Evolutionary conservation across 1,140 invertebrate species (phyloP).

Genomic region (Archivesica marissinica): DNA sequence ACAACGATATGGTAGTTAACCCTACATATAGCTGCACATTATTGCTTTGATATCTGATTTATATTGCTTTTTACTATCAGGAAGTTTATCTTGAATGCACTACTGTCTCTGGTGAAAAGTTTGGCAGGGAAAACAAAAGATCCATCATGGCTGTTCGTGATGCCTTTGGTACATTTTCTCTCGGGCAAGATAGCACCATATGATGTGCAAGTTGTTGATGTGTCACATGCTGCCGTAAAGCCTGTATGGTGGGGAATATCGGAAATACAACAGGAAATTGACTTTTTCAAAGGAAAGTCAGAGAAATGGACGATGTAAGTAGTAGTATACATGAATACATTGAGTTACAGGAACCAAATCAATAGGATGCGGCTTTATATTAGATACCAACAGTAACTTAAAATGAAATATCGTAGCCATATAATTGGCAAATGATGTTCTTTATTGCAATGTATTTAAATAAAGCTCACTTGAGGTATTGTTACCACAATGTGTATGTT

Average conservation of each 20-base stretch:
- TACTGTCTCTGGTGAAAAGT: background rate
- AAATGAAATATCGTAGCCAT: too few relatives aligned
- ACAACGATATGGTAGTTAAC: too few relatives aligned
- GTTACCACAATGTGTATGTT: too few relatives aligned
- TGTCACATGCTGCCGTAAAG: background rate
- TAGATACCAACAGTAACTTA: too few relatives aligned
- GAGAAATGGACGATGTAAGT: slow-evolving; percentile 40
- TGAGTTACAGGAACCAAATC: too few relatives aligned
- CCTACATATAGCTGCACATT: background rate
- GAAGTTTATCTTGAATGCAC: background rate
- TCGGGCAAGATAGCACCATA: background rate
- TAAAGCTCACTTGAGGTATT: too few relatives aligned
- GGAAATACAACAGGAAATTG: background rate
- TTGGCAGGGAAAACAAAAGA: background rate
- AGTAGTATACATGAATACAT: background rate
- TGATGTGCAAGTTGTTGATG: background rate
- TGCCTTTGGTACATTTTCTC: slow-evolving; percentile 23
- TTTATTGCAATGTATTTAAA: too few relatives aligned
- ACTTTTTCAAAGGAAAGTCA: background rate
- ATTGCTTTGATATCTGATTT: background rate
- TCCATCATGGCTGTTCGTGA: slow-evolving; percentile 30
- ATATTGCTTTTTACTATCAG: background rate
- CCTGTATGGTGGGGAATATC: slow-evolving; percentile 30
- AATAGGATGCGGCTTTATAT: too few relatives aligned
- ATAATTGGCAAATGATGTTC: too few relatives aligned